Evolutionary conservation across 2,888 invertebrate species (phyloP), one percentile per base, ranked within the genome.

Genomic region (Melipona beecheii): DNA sequence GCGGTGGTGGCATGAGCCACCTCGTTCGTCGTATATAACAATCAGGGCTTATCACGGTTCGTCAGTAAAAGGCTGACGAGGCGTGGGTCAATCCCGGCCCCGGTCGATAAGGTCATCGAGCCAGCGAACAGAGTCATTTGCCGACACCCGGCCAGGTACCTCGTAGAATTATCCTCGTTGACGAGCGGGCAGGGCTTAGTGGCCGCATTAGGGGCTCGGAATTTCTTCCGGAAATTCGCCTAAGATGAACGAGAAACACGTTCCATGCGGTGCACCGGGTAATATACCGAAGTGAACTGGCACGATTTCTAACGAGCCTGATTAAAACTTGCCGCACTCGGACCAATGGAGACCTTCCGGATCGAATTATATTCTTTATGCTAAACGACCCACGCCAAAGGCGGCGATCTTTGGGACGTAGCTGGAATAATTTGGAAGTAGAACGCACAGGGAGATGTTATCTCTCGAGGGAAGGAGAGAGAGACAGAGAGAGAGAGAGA

Each of bases 71-170:
- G 78, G 75, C 83, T 68, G 86, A 81, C 84, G 82, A 87, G 88
- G 72, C 90, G 84, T 72, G 85, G 81, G 89, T 90, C 84, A 92
- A 90, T 86, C 91, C 90, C 78, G 85, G 78, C 56, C 86, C 43
- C 87, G 81, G 91, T 91, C 87, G 92, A 91, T 89, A 91, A 89
- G 77, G 92, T 91, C 87, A 92, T 90, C 85, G 78, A 81, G 81
- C 71, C 73, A 60, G 65, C 56, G 66, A 68, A 58, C 83, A 69
- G 64, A 84, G 86, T 87, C 84, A 87, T 87, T 87, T 71, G 75
- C 74, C 69, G 62, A 60, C 79, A 66, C 70, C 43, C 15, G 58
- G 65, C 68, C 73, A 72, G 81, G 49, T 68, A 69, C 68, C 62
- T 64, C 73, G 64, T 81, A 50, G 72, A 81, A 75, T 83, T 75